Conservation (phyloP, 2,113 vertebrate genomes). For the Stigmatopora nigra region DNA sequence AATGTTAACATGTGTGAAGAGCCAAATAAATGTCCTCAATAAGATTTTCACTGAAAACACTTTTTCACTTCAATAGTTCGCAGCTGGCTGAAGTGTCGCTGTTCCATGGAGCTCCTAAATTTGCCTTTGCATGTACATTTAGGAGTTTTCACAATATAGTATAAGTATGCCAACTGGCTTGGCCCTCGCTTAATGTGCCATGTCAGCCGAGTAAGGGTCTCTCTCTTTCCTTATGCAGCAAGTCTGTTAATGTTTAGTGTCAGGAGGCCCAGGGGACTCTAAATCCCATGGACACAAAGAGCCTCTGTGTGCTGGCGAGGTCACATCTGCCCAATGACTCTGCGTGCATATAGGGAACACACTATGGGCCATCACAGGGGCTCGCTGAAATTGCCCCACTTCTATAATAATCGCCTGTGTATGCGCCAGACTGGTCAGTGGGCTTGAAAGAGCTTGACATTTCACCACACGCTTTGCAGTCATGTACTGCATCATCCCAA, state of each 20-base stretch:
- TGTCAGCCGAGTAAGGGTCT: slow-evolving; percentile 61
- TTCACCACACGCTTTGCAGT: slow-evolving; percentile 33
- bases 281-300: slow-evolving; percentile 73
- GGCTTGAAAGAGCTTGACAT: slow-evolving; percentile 50
- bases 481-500: slow-evolving; percentile 26
- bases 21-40: slow-evolving; percentile 23
- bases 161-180: slow-evolving; percentile 36
- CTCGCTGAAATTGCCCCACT: slow-evolving; percentile 59
- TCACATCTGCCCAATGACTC: slow-evolving; percentile 74
- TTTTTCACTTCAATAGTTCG: slow-evolving; percentile 43
- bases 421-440: slow-evolving; percentile 35
- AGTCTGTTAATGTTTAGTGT: slow-evolving; percentile 75
- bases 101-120: slow-evolving; percentile 13
- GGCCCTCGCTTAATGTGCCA: slow-evolving; percentile 57
- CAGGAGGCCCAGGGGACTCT: slow-evolving; percentile 69
- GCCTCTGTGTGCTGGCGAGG: slow-evolving; percentile 69
- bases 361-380: slow-evolving; percentile 58
- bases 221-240: slow-evolving; percentile 54
- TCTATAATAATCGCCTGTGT: slow-evolving; percentile 58
- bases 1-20: slow-evolving; percentile 41
- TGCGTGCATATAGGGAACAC: slow-evolving; percentile 59
- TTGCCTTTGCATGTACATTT: slow-evolving; percentile 27
- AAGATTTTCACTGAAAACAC: slow-evolving; percentile 40
- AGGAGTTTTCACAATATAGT: slow-evolving; percentile 39
- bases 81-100: slow-evolving; percentile 25